phyloP scores from a whole-genome alignment of 2,113 vertebrate species.

The Rissa tridactyla region DNA sequence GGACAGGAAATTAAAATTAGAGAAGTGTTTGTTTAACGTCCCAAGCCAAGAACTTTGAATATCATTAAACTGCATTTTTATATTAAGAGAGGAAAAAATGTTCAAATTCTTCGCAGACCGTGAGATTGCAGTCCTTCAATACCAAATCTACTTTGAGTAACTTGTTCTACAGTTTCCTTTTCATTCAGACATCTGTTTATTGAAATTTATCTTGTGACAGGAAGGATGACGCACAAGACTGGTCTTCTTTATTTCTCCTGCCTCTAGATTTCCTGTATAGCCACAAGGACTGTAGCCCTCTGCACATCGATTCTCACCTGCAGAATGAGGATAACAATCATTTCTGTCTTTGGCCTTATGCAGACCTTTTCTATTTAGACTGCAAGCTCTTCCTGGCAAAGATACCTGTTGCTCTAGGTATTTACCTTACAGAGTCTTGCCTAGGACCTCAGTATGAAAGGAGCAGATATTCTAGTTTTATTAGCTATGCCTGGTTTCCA shows the following conservation, averaged over 20 bases:
- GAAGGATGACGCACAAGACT: neutral
- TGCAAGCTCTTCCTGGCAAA: neutral
- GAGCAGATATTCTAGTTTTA: neutral
- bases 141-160: neutral
- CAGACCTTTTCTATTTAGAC: neutral
- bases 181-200: neutral
- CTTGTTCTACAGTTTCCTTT: neutral
- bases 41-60: neutral
- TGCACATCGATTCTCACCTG: neutral
- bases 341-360: neutral
- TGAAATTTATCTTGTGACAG: neutral
- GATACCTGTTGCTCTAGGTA: neutral
- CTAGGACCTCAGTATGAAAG: neutral
- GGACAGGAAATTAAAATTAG: neutral
- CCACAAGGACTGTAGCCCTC: neutral
- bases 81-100: neutral
- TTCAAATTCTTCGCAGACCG: neutral
- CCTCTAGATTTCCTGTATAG: neutral
- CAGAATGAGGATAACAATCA: neutral
- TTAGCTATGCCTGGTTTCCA: neutral
- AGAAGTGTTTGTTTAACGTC: neutral
- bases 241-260: neutral
- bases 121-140: neutral
- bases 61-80: neutral
- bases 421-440: neutral